Base-by-base conservation (phyloP, 2,797 vertebrate genomes). In the Hipposideros larvatus region DNA sequence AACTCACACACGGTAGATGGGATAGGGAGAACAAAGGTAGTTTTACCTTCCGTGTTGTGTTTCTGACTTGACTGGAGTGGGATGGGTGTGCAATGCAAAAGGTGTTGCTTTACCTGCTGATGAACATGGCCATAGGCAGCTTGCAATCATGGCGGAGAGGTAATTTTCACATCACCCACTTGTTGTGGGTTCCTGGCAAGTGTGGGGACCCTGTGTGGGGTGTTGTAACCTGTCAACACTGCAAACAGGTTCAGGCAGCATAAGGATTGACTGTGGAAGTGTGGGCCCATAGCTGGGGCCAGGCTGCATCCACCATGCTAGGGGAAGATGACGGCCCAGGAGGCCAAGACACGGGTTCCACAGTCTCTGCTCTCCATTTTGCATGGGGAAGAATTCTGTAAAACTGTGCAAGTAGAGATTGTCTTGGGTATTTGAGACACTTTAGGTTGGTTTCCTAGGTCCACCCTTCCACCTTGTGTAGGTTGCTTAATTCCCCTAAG, bases 11-110 rank as follows among this genome's bases (percentile, higher is more conserved):
- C 0, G 0, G 14, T 61, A 6, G 9, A 51, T 53, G 15, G 14
- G 7, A 41, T 9, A 48, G 46, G 74, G 57, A 78, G 84, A 71
- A 57, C 55, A 63, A 86, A 89, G 79, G 61, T 43, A 28, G 15
- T 77, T 79, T 79, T 80, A 31, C 68, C 71, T 48, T 65, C 90
- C 73, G 28, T 13, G 46, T 61, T 94, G 89, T 77, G 43, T 65
- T 93, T 11, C 34, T 91, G 70, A 28, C 53, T 88, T 73, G 70
- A 78, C 59, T 66, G 83, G 55, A 83, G 87, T 95, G 63, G 91
- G 83, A 93, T 21, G 37, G 43, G 11, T 59, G 91, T 86, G 59
- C 71, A 59, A 22, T 70, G 65, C 91, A 71, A 96, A 89, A 46
- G 70, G 5, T 28, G 61, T 87, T 89, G 96, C 83, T 87, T 83